phyloP scores from a whole-genome alignment of 37 sponge, comb jelly and placozoan species.

The Chondrilla cf. caribensis region DNA sequence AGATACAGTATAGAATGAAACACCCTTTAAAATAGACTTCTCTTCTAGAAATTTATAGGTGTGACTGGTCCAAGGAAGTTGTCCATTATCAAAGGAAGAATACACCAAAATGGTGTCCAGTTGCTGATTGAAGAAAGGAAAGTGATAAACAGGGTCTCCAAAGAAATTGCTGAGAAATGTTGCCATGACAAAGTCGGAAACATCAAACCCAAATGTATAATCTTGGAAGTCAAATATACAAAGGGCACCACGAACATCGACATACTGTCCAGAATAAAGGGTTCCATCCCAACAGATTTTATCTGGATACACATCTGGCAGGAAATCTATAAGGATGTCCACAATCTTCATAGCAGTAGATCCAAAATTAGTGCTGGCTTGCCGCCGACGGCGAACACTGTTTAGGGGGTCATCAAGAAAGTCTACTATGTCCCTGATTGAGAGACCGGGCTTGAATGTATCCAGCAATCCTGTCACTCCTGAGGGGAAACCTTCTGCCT shows the following conservation, averaged over 20 bases:
- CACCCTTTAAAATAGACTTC: background rate
- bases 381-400: too few species aligned
- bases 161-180: background rate
- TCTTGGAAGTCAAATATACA: background rate
- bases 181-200: background rate
- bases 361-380: too few species aligned
- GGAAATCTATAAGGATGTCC: too few species aligned
- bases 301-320: background rate
- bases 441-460: too few species aligned
- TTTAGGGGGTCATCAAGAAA: too few species aligned
- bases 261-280: background rate
- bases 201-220: background rate
- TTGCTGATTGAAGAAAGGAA: constrained; percentile 5
- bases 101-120: constrained; percentile 2
- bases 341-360: too few species aligned
- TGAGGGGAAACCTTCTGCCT: too few species aligned
- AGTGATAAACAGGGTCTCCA: background rate
- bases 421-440: too few species aligned
- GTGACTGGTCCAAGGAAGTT: background rate
- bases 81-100: background rate
- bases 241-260: background rate
- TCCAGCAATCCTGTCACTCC: too few species aligned
- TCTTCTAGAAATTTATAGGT: background rate
- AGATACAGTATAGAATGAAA: background rate
- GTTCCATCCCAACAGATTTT: background rate